Conservation (phyloP, 2,888 invertebrate species). For the Meteorus cinctellus region DNA sequence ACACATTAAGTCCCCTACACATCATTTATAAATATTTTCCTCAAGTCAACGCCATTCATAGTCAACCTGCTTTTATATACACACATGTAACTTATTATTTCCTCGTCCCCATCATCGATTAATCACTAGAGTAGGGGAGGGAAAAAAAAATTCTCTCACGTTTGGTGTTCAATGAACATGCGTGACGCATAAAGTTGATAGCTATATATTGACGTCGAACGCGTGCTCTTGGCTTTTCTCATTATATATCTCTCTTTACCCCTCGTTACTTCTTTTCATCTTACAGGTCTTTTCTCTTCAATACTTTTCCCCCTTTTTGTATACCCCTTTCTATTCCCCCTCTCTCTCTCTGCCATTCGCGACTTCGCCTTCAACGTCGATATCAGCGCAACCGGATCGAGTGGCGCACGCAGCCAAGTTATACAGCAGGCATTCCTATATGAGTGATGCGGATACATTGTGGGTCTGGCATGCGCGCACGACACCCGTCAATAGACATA, state of each 20-base stretch:
- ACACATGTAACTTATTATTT: constrained; percentile 1
- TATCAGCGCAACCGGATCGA: constrained; percentile 20
- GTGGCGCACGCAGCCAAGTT: constrained; percentile 25
- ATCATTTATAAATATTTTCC: not conserved
- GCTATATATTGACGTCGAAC: not conserved
- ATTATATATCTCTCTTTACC: not conserved
- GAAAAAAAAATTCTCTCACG: not conserved
- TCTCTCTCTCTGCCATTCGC: not conserved
- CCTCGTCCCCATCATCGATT: not conserved
- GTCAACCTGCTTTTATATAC: not conserved
- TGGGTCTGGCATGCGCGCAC: constrained; percentile 24
- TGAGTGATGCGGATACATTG: constrained; percentile 29
- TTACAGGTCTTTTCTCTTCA: not conserved
- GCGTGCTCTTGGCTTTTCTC: constrained; percentile 8
- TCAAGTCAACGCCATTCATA: constrained; percentile 1
- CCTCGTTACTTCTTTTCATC: not conserved
- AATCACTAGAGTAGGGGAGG: not conserved
- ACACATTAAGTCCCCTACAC: not conserved
- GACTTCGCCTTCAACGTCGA: constrained; percentile 17
- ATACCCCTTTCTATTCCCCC: not conserved
- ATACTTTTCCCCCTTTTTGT: not conserved
- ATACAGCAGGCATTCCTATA: constrained; percentile 19
- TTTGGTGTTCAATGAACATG: constrained; percentile 1
- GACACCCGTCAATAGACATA: constrained; percentile 1
- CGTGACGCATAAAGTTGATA: constrained; percentile 8